Evolutionary conservation across 2,797 vertebrate species (phyloP).

Genomic region (Macrochelys suwanniensis): DNA sequence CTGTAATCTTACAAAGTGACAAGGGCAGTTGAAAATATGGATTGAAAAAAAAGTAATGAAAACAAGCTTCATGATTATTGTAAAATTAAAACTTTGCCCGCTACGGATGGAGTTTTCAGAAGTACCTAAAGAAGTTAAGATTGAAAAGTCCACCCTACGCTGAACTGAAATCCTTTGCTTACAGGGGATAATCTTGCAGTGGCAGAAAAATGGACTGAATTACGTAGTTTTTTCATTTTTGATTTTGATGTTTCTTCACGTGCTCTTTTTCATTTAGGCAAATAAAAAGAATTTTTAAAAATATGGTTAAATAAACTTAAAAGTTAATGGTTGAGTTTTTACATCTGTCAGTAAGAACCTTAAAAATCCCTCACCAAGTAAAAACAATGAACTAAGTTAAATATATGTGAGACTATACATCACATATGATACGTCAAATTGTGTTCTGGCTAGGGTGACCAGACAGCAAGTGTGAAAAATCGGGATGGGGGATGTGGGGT

Average conservation of each 20-base stretch:
- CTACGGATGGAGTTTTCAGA: rapidly evolving
- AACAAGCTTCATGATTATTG: neutral
- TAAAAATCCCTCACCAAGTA: neutral
- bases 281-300: neutral
- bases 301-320: neutral
- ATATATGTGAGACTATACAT: neutral
- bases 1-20: rapidly evolving
- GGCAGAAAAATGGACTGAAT: neutral
- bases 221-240: neutral
- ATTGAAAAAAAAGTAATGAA: neutral
- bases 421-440: rapidly evolving
- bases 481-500: too few species aligned
- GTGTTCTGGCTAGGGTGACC: too few species aligned
- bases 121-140: rapidly evolving
- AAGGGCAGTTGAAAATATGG: neutral
- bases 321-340: rapidly evolving
- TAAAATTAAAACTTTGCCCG: neutral
- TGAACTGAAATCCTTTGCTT: rapidly evolving
- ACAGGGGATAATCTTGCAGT: neutral
- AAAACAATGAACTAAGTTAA: neutral
- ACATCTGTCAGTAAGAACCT: neutral
- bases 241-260: neutral
- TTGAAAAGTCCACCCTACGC: rapidly evolving
- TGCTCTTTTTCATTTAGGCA: rapidly evolving
- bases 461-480: too few species aligned